Evolutionary conservation across 37 sponge, comb jelly and placozoan species (phyloP).

Genomic region (Axinella damicornis): DNA sequence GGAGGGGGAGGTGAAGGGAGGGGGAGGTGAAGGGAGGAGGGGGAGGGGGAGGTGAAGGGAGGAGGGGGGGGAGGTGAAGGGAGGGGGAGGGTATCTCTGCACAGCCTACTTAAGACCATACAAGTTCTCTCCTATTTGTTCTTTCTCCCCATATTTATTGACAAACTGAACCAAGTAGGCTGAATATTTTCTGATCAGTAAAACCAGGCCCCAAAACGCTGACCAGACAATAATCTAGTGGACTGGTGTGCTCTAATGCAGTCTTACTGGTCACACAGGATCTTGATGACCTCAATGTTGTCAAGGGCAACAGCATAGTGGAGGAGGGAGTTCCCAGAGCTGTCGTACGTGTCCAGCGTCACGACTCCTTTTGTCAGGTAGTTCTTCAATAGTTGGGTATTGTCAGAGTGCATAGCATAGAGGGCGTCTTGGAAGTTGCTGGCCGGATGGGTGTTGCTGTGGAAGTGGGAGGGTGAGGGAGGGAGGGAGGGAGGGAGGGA

Average conservation of each 20-base stretch:
- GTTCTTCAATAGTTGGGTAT: slow-evolving; percentile 14
- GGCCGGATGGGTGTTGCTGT: slow-evolving; percentile 5
- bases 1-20: not conserved
- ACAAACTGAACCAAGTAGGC: no score
- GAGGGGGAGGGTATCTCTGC: no score
- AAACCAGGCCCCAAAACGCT: not conserved
- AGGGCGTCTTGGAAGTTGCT: slow-evolving; percentile 60
- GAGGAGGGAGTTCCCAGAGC: slow-evolving; percentile 64
- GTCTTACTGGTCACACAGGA: slow-evolving; percentile 60
- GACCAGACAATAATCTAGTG: not conserved
- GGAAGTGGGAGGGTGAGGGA: slow-evolving; percentile 18
- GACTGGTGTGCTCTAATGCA: no score
- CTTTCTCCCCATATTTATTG: no score
- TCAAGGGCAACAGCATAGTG: slow-evolving; percentile 75
- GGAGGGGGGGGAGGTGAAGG: no score
- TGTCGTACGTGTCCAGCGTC: slow-evolving; percentile 36
- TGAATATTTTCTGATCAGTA: no score
- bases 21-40: not conserved
- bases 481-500: no score
- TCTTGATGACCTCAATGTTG: slow-evolving; percentile 27
- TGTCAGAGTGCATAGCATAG: slow-evolving; percentile 25
- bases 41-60: not conserved
- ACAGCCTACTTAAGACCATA: no score
- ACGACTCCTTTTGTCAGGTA: slow-evolving; percentile 23
- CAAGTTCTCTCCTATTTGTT: no score